phyloP scores from a whole-genome alignment of 92 coral and sea anemone species.

The Meandrina meandrites region DNA sequence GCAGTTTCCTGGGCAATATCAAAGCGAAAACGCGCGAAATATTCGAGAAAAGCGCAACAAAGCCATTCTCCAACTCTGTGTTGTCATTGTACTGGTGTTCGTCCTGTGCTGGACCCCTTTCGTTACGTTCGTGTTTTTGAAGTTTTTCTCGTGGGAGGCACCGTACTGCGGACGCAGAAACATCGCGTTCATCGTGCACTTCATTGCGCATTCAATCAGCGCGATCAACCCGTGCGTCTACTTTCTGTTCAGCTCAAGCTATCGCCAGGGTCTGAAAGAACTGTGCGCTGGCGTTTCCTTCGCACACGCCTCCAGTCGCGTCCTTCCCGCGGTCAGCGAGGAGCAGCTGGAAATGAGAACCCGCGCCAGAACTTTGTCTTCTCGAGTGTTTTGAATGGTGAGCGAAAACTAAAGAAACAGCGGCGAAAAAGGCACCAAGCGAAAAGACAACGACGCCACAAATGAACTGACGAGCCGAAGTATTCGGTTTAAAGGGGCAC shows the following conservation, averaged over 20 bases:
- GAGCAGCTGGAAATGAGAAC: constrained; percentile 28
- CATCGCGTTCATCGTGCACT: constrained; percentile 25
- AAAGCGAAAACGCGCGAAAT: constrained; percentile 27
- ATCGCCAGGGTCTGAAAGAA: constrained; percentile 49
- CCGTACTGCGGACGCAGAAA: constrained; percentile 28
- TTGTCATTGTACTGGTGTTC: constrained; percentile 46
- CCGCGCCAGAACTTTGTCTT: constrained; percentile 20
- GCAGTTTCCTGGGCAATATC: constrained; percentile 28
- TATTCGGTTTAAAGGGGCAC: not conserved
- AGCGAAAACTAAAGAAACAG: not conserved
- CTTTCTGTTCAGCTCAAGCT: constrained; percentile 39
- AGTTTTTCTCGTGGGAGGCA: constrained; percentile 39
- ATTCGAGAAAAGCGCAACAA: constrained; percentile 36
- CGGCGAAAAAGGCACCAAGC: not conserved
- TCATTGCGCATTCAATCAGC: constrained; percentile 47
- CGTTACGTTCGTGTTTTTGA: constrained; percentile 28
- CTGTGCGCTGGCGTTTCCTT: not conserved
- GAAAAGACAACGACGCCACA: not conserved
- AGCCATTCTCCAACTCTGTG: constrained; percentile 35
- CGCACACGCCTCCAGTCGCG: constrained; percentile 1
- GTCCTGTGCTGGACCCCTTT: constrained; percentile 42
- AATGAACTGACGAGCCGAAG: not conserved
- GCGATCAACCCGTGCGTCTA: constrained; percentile 53
- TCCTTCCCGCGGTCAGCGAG: constrained; percentile 2
- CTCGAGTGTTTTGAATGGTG: not conserved